Evolutionary conservation across 2,113 vertebrate species (phyloP).

Genomic region (Phalacrocorax pelagicus): DNA sequence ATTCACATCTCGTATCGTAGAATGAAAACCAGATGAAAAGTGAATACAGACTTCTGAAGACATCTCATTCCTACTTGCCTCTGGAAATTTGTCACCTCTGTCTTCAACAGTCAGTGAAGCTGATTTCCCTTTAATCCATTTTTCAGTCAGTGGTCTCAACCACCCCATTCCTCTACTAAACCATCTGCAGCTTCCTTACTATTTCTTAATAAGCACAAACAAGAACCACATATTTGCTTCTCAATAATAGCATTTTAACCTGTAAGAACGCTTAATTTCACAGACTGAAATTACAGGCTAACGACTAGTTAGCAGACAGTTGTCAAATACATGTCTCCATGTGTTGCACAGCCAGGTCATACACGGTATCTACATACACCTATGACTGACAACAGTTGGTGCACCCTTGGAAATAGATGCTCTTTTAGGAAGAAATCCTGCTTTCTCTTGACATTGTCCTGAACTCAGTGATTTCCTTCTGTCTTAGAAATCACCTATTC

Average conservation of each 20-base stretch:
- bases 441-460: background rate
- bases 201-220: background rate
- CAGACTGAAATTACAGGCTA: background rate
- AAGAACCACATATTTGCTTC: background rate
- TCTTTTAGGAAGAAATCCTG: background rate
- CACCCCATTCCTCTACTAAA: background rate
- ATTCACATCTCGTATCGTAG: rapidly evolving
- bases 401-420: background rate
- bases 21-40: background rate
- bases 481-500: background rate
- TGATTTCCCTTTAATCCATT: background rate
- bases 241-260: background rate
- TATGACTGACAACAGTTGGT: background rate
- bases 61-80: background rate
- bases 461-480: background rate
- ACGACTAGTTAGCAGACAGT: background rate
- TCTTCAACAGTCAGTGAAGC: background rate
- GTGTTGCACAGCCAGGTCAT: background rate
- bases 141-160: background rate
- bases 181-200: background rate
- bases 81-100: background rate
- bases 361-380: rapidly evolving
- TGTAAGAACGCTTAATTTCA: background rate
- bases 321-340: rapidly evolving
- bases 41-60: background rate